Conservation (phyloP, 2,113 vertebrate genomes). For the Labeo rohita region DNA sequence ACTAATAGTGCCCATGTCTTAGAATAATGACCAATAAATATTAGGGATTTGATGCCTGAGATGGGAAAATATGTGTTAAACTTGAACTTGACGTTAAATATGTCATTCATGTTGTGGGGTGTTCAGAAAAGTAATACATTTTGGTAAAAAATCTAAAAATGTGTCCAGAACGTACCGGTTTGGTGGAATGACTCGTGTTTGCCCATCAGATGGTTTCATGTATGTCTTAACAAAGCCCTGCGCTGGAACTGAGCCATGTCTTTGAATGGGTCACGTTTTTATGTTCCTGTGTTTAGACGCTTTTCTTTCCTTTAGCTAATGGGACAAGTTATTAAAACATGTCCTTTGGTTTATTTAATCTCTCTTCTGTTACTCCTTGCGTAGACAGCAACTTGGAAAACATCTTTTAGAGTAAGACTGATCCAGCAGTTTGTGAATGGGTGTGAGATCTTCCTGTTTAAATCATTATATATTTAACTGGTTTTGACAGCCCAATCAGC, state of each 20-base stretch:
- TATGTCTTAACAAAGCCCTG: not conserved
- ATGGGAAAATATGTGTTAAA: no score
- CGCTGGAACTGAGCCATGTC: not conserved
- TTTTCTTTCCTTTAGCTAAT: not conserved
- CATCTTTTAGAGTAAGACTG: not conserved
- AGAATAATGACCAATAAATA: no score
- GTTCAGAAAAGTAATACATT: no score
- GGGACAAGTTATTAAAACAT: not conserved
- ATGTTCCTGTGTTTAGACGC: not conserved
- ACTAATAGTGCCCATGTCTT: no score
- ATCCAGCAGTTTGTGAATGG: not conserved
- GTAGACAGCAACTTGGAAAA: not conserved
- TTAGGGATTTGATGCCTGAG: no score
- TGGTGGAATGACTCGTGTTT: not conserved
- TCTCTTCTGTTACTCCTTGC: not conserved
- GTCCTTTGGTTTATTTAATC: not conserved
- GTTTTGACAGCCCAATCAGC: not conserved
- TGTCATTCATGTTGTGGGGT: no score
- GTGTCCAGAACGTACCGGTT: no score
- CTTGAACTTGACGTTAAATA: no score
- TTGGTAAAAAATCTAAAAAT: no score
- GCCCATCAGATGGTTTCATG: not conserved
- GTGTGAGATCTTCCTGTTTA: conserved; percentile 5
- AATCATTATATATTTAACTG: not conserved
- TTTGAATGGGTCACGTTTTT: not conserved